These are phyloP conservation scores for Pangasius sanitwongsei DNA, from an alignment of 2,797 vertebrate genomes.

Conservation along the genomic window DNA sequence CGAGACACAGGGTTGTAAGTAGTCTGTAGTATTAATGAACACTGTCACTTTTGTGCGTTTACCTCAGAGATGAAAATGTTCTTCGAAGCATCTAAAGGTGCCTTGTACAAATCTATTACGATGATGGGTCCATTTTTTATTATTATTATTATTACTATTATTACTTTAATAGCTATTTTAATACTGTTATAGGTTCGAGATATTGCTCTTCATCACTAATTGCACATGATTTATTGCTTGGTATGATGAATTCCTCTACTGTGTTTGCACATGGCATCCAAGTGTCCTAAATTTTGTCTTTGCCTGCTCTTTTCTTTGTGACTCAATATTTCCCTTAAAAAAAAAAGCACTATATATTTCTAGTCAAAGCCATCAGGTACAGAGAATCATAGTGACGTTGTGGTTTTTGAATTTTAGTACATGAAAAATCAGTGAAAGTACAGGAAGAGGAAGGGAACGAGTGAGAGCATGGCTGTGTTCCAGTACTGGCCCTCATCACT, in stretches of 20 bases:
- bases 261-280: constrained; percentile 58
- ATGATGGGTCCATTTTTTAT: constrained; percentile 35
- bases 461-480: background rate
- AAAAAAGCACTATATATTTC: constrained; percentile 41
- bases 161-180: background rate
- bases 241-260: constrained; percentile 34
- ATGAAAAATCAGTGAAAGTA: constrained; percentile 21
- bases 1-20: constrained; percentile 36
- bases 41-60: constrained; percentile 38
- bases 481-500: constrained; percentile 2
- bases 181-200: constrained; percentile 30
- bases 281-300: constrained; percentile 49
- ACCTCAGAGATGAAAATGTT: constrained; percentile 40
- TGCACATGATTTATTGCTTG: constrained; percentile 49
- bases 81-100: constrained; percentile 51
- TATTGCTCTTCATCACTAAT: constrained; percentile 39
- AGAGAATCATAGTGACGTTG: constrained; percentile 33
- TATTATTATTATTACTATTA: constrained; percentile 27
- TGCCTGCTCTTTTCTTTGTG: constrained; percentile 15
- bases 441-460: background rate
- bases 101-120: constrained; percentile 49
- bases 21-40: constrained; percentile 23
- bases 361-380: constrained; percentile 41
- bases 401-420: constrained; percentile 16
- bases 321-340: constrained; percentile 15